Evolutionary conservation across 2,113 vertebrate species (phyloP).

Genomic region (Amblyopsis rosae): DNA sequence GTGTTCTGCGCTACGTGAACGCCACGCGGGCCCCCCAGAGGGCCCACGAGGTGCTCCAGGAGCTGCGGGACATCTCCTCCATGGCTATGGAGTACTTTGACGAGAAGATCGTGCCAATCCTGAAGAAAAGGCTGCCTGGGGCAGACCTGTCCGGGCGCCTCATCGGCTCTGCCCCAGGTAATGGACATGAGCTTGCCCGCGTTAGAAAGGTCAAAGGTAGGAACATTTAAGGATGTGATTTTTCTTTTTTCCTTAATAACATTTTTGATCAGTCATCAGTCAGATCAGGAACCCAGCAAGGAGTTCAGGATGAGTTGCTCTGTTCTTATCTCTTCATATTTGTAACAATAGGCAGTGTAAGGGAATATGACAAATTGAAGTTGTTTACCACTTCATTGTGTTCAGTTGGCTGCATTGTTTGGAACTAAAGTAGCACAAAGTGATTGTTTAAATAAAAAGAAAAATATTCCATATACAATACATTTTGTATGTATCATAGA

Average conservation of each 20-base stretch:
- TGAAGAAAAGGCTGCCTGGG: constrained; percentile 96
- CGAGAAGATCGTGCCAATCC: constrained; percentile 97
- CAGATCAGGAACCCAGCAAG: no score
- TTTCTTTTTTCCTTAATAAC: background rate
- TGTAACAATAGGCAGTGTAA: no score
- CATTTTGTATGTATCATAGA: no score
- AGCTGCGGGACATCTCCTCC: constrained; percentile 96
- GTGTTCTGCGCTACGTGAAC: constrained; percentile 96
- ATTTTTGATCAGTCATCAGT: background rate
- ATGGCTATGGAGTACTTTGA: constrained; percentile 99
- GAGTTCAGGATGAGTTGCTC: background rate
- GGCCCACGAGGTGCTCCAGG: constrained; percentile 97
- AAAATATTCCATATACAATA: no score
- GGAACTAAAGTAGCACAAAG: no score
- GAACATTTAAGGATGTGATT: background rate
- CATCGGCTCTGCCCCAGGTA: constrained; percentile 95
- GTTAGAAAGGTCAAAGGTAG: constrained; percentile 12
- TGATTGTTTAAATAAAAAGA: no score
- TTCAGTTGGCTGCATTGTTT: no score
- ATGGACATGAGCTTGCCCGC: background rate
- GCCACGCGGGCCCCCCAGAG: constrained; percentile 96
- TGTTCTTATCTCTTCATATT: background rate
- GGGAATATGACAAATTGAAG: no score
- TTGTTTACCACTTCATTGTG: no score
- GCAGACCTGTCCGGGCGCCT: constrained; percentile 95